Evolutionary conservation across 2,888 invertebrate species (phyloP).

Genomic region (Xestia xanthographa): DNA sequence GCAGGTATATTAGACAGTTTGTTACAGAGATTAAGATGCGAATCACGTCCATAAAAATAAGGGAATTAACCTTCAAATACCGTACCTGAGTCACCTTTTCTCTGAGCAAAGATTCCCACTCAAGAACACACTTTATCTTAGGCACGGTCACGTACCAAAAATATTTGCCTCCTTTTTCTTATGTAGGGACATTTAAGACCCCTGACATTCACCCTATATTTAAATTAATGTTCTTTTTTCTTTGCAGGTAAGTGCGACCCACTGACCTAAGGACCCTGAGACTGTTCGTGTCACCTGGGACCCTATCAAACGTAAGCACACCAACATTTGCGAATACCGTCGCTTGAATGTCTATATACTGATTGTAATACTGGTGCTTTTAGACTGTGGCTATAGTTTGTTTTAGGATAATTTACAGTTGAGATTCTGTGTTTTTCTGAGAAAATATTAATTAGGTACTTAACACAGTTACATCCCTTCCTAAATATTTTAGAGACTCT

Average conservation of each 20-base stretch:
- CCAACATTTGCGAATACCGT: conserved; percentile 36
- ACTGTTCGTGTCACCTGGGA: conserved; percentile 38
- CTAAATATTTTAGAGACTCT: not conserved
- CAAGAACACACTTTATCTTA: not conserved
- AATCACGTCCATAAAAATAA: not conserved
- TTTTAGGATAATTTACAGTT: not conserved
- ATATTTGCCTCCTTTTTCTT: conserved; percentile 38
- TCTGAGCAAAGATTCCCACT: not conserved
- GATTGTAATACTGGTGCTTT: conserved; percentile 21
- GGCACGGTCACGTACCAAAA: conserved; percentile 17
- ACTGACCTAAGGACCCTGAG: conserved; percentile 29
- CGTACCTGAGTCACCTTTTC: not conserved
- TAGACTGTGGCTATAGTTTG: not conserved
- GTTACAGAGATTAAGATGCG: not conserved
- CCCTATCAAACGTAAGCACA: conserved; percentile 41
- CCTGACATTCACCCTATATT: conserved; percentile 23
- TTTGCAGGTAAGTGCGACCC: conserved; percentile 64
- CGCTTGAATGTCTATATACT: not conserved
- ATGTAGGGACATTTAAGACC: not conserved
- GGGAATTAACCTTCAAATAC: not conserved
- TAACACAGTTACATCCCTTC: not conserved
- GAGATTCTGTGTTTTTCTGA: not conserved
- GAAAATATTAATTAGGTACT: not conserved
- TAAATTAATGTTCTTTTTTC: conserved; percentile 47
- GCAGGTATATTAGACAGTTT: not conserved